Evolutionary conservation across 2,113 vertebrate species (phyloP).

Genomic region (Hippolais icterina): DNA sequence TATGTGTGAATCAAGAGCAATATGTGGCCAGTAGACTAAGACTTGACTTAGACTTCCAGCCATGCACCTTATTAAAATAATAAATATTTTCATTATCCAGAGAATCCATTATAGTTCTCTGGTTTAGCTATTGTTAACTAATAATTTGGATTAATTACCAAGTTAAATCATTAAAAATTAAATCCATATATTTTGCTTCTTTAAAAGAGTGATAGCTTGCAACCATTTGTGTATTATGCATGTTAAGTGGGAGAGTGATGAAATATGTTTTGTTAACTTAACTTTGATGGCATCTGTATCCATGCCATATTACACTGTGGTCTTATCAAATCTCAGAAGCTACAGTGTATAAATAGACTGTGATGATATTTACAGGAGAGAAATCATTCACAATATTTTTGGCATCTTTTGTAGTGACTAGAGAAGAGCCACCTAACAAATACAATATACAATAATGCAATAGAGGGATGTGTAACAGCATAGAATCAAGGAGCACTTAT

Average conservation of each 20-base stretch:
- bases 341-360: conserved; percentile 38
- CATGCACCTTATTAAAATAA: conserved; percentile 68
- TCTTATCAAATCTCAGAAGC: conserved; percentile 59
- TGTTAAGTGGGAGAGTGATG: conserved; percentile 53
- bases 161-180: conserved; percentile 52
- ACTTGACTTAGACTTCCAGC: conserved; percentile 60
- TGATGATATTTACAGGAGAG: conserved; percentile 40
- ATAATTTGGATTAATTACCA: conserved; percentile 62
- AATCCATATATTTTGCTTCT: conserved; percentile 53
- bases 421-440: background rate
- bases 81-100: conserved; percentile 61
- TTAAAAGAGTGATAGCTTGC: conserved; percentile 52
- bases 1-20: background rate
- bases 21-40: conserved; percentile 36
- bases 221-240: conserved; percentile 26
- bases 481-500: background rate
- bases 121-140: conserved; percentile 56
- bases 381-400: conserved; percentile 48
- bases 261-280: conserved; percentile 58
- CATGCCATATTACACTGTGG: conserved; percentile 33
- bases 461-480: background rate
- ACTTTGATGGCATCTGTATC: conserved; percentile 61
- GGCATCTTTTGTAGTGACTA: conserved; percentile 20
- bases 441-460: background rate
- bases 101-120: conserved; percentile 44